Evolutionary conservation across 2,888 invertebrate genomes (phyloP).

Genomic region (Eupithecia abbreviata): DNA sequence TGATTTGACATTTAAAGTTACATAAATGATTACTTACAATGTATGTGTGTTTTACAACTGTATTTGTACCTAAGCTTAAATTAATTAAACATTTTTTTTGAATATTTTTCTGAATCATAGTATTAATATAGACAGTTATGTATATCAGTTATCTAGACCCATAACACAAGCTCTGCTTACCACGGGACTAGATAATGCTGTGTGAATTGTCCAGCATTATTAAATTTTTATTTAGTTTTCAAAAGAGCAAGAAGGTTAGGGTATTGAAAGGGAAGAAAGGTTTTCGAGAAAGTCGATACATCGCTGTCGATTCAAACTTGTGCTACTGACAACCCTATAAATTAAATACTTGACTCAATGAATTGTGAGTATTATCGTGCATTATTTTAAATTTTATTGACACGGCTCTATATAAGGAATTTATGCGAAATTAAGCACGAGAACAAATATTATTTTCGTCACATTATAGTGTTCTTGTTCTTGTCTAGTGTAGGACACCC

Average conservation of each 20-base stretch:
- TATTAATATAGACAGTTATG: too few species aligned
- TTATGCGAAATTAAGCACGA: neutral
- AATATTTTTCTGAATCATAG: too few species aligned
- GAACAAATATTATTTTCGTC: neutral
- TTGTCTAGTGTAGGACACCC: too few species aligned
- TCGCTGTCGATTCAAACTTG: neutral
- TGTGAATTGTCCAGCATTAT: too few species aligned
- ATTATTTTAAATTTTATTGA: neutral
- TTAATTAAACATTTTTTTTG: too few species aligned
- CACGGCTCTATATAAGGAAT: neutral
- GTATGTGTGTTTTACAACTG: neutral
- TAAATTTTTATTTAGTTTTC: too few species aligned
- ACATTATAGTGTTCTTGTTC: neutral
- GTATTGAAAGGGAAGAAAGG: too few species aligned
- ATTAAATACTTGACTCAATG: neutral
- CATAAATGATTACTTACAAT: neutral
- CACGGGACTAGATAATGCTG: too few species aligned
- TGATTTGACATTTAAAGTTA: conserved; percentile 6
- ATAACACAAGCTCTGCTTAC: too few species aligned
- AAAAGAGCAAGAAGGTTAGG: too few species aligned
- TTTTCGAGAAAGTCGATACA: neutral
- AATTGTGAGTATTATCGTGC: neutral
- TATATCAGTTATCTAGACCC: too few species aligned
- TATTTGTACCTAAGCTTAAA: neutral
- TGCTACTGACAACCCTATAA: neutral